Base-by-base conservation (phyloP, 2,113 vertebrate species). In the Ranitomeya imitator region DNA sequence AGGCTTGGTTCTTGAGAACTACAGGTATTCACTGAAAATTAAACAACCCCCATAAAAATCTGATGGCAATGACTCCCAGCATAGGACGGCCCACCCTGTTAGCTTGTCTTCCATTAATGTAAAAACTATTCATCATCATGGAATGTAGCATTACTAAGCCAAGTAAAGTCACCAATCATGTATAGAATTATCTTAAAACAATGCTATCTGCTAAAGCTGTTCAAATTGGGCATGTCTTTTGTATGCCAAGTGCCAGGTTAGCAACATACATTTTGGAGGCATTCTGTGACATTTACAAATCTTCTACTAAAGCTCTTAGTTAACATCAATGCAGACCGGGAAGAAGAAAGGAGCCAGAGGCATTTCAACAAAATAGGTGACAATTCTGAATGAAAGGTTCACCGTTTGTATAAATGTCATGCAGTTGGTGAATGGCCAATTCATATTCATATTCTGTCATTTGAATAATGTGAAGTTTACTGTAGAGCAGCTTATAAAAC, bases 241-340 rank as follows among this genome's bases (percentile, higher is more conserved):
- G n/a, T 71, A 52, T 52, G 73, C 37, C 73, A 52, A 52, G 31
- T 45, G 73, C 45, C 73, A 76, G 73, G 73, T 31, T 52, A 11
- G 18, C 45, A 74, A 52, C 71, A 74, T 12, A 11, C 14, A 45
- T 51, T 76, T 76, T 76, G 45, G 15, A 76, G 37, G 7, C 37
- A 76, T 45, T 76, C 37, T 45, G 73, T 76, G 73, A 76, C 73
- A 76, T 76, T 76, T 52, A 21, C 45, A 76, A 76, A 52, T 37
- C 31, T 76, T 9, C 31, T 52, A 52, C 14, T 21, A 52, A 21
- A 76, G 37, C 18, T 52, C 73, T 52, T 52, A 76, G 37, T 76
- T 51, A 76, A 76, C 45, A 76, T 76, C 45, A 76, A 11, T 76
- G 52, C 11, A 76, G 45, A 76, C 73, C 73, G 11, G 73, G 18